Evolutionary conservation across 2,888 invertebrate species (phyloP).

Genomic region (Tetragonula carbonaria): DNA sequence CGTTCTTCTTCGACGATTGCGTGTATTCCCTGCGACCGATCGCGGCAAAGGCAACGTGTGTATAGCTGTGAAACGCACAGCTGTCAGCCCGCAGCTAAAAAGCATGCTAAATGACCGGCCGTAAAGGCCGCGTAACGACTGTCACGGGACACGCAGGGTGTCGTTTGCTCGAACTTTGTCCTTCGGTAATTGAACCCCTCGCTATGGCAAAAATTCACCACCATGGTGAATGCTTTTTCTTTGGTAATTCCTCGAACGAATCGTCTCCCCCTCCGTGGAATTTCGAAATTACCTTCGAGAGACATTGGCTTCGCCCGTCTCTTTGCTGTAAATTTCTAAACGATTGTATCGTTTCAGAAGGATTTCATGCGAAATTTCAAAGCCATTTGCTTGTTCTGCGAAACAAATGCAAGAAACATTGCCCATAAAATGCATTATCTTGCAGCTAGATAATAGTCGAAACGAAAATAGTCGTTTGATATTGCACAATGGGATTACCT

Average conservation of each 20-base stretch:
- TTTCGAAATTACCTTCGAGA: not conserved
- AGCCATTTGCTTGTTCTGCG: too few species aligned
- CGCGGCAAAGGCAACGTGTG: slow-evolving; percentile 43
- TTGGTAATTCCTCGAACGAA: not conserved
- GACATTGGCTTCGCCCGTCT: too few species aligned
- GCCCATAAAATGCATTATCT: too few species aligned
- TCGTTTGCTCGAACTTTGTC: slow-evolving; percentile 57
- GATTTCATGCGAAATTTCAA: too few species aligned
- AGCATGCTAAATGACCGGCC: slow-evolving; percentile 74
- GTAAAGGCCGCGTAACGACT: slow-evolving; percentile 75
- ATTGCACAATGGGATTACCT: too few species aligned
- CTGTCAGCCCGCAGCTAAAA: slow-evolving; percentile 81
- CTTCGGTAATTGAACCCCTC: slow-evolving; percentile 40
- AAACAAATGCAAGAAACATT: too few species aligned
- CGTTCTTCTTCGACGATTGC: slow-evolving; percentile 57
- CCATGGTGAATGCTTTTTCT: too few species aligned
- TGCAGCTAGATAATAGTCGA: too few species aligned
- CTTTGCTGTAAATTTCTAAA: too few species aligned
- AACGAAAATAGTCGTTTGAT: too few species aligned
- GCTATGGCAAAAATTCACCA: slow-evolving; percentile 15
- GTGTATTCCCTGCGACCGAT: slow-evolving; percentile 66
- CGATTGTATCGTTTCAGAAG: too few species aligned
- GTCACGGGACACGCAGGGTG: slow-evolving; percentile 61
- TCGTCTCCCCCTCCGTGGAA: not conserved
- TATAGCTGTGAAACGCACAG: slow-evolving; percentile 74